Base-by-base conservation (phyloP, 2,113 vertebrate genomes). In the Corvus moneduloides region DNA sequence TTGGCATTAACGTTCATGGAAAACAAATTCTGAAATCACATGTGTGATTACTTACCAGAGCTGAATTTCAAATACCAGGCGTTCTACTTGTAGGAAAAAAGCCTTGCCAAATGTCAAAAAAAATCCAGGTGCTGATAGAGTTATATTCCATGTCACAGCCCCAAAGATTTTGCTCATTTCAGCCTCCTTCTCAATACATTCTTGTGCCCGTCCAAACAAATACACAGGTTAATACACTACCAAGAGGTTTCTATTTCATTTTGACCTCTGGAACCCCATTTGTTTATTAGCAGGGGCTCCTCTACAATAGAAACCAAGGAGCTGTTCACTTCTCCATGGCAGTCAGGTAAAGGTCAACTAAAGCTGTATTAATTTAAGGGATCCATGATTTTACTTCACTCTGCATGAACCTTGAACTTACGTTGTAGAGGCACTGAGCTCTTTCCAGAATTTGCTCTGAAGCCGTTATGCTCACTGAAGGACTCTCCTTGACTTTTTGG, bases 1-100 rank as follows among this genome's bases (percentile, higher is more conserved):
- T 83, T 83, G 58, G 27, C 43, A 77, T 91, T 91, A 58, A 91
- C 54, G 39, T 87, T 94, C 91, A 92, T 92, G 76, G 80, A 78
- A 96, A 89, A 22, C 61, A 92, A 95, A 84, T 84, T 81, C 66
- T 84, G 81, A 82, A 89, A 64, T 84, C 39, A 37, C 48, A 51
- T 55, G 8, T 73, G 51, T 68, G 37, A 76, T 93, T 82, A 72
- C 44, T 37, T 89, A 69, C n/a, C 10, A 39, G 43, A 86, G 39
- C 37, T 72, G 66, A 82, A 82, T 93, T 82, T 95, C 49, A 91
- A 82, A 84, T 51, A n/a, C 39, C 37, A 84, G 8, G 6, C 1
- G 1, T 67, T 48, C 37, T 87, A 35, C 30, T 55, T 6, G 69
- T 28, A 84, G 49, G 51, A 48, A 74, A 61, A 79, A 66, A 52